Evolutionary conservation across 2,888 invertebrate species (phyloP), one percentile per base, ranked within the genome.

Genomic region (Cheilosia vernalis): DNA sequence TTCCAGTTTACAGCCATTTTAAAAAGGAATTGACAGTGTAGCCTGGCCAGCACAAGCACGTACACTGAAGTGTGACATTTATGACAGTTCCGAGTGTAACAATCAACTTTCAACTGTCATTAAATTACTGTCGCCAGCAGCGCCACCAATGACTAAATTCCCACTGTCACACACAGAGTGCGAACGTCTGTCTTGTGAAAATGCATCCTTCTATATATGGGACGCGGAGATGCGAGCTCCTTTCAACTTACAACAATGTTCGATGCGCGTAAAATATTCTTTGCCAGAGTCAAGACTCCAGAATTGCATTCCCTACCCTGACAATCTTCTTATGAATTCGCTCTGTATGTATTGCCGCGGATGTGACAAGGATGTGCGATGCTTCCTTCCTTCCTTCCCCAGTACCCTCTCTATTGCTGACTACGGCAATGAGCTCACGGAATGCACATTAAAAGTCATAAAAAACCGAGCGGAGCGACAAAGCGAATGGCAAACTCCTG

Each of bases 361-460:
- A 80, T 74, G 79, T 79, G 79, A 80, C 74, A 24, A 79, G 84
- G 70, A 84, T 79, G 33, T 58, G 67, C 40, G 64, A 42, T 63
- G 60, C 33, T 69, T 47, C 53, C 47, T 47, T 19, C 5, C n/a
- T 15, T 44, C 44, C 44, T 51, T 53, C 9, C 30, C 2, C 30
- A 30, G 30, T 30, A 30, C 0, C 9, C 30, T 30, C 30, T 30
- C 30, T 30, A 9, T 30, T 51, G 74, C 64, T 66, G 70, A 64
- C 79, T 76, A n/a, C 37, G 64, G 61, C 73, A 80, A 74, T 74
- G 81, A 81, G 81, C 85, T 81, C 81, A 81, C 76, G 85, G 85
- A 85, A 85, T 81, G 85, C 72, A 67, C 85, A 85, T 85, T 85
- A 81, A 85, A 81, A 81, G 81, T 72, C 81, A 77, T 81, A 85